These are phyloP conservation scores for Frankliniella fusca DNA, from an alignment of 2,888 invertebrate genomes.

Conservation along the genomic window DNA sequence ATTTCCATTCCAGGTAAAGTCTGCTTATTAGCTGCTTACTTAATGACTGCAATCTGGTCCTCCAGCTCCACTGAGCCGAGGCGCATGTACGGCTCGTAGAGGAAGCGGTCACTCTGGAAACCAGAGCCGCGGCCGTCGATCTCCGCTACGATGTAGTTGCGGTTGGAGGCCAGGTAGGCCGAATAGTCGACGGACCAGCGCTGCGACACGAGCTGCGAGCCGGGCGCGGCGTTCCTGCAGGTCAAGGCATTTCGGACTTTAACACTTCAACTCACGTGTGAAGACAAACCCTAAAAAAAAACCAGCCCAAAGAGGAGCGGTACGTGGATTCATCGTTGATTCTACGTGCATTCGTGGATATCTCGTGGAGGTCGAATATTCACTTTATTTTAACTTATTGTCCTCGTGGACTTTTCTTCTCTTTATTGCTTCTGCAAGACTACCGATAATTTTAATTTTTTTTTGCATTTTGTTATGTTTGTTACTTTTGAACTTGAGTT, in stretches of 20 bases:
- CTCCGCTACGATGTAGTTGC: slow-evolving; percentile 79
- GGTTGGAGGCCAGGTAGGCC: slow-evolving; percentile 75
- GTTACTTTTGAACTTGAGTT: too few species aligned
- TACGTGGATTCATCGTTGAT: too few species aligned
- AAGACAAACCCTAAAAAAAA: slow-evolving; percentile 9
- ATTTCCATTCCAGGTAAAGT: too few species aligned
- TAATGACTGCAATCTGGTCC: slow-evolving; percentile 56
- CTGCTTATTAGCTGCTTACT: too few species aligned
- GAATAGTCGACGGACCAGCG: slow-evolving; percentile 77
- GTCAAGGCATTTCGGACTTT: not conserved
- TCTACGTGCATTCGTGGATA: too few species aligned
- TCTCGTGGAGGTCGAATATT: too few species aligned
- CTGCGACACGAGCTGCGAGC: slow-evolving; percentile 78
- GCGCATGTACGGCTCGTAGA: slow-evolving; percentile 48
- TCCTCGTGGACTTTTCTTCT: too few species aligned
- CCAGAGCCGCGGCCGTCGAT: slow-evolving; percentile 87
- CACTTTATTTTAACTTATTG: too few species aligned
- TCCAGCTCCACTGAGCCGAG: slow-evolving; percentile 61
- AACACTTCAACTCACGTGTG: not conserved
- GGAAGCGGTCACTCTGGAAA: slow-evolving; percentile 76
- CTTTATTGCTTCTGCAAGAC: too few species aligned
- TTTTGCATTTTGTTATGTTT: too few species aligned
- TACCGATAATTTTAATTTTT: too few species aligned
- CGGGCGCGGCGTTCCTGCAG: slow-evolving; percentile 71
- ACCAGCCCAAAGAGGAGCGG: not conserved